Conservation (phyloP, 2,797 vertebrate genomes). For the Rhabdophis nuchalis region DNA sequence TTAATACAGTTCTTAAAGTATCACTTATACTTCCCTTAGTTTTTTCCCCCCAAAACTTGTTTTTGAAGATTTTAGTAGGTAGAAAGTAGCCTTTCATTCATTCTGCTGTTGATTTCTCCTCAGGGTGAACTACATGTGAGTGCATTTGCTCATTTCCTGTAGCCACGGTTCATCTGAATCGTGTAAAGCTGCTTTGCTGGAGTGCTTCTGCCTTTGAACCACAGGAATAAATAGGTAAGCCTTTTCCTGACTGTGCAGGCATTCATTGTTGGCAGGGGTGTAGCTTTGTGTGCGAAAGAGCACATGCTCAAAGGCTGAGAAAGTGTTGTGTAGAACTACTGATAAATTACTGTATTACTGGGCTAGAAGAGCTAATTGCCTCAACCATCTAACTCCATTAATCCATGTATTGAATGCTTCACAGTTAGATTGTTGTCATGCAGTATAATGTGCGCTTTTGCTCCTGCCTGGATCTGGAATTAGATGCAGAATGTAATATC, state of each 20-base stretch:
- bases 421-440: background rate
- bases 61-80: background rate
- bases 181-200: background rate
- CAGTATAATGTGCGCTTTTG: background rate
- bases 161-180: background rate
- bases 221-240: background rate
- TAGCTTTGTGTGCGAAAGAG: background rate
- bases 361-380: background rate
- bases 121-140: background rate
- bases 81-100: background rate
- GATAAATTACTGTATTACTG: background rate
- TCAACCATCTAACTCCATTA: background rate
- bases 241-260: background rate
- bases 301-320: background rate
- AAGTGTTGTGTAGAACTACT: background rate
- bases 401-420: background rate
- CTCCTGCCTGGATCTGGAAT: background rate
- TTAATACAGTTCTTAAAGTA: background rate
- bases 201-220: background rate
- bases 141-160: background rate
- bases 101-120: background rate
- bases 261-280: background rate
- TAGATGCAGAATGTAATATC: background rate
- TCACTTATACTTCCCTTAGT: background rate
- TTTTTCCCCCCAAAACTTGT: background rate